Evolutionary conservation across 2,797 vertebrate genomes (phyloP), one percentile per base, ranked within the genome.

Genomic region (Fistularia commersonii): DNA sequence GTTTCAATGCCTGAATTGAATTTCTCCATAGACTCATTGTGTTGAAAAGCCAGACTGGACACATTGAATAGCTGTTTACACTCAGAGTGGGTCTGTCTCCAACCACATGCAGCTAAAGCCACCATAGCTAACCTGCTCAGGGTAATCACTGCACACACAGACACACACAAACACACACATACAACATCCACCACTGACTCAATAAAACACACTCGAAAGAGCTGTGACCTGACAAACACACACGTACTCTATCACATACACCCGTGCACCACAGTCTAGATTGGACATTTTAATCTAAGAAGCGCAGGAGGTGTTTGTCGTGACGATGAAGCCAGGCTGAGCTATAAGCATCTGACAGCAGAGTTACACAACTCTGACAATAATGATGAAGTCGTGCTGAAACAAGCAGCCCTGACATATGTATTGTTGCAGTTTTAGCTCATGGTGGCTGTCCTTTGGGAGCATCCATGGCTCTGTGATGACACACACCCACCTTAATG

Each of bases 81-180:
- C 51, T 40, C 68, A 48, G 37, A 53, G 46, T 47, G 61, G 41
- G 33, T 66, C 66, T 69, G 84, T 84, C 81, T 83, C 77, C 76
- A 74, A 44, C 63, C 66, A 64, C 86, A 82, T 72, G 80, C 62
- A 41, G 77, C 76, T 86, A 77, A 88, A 87, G 83, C 82, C 75
- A 56, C 79, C 80, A 15, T 88, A 61, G 79, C 74, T 85, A 87
- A 89, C 80, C 75, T 80, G 78, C 83, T 87, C 79, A 78, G 74
- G 49, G 49, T 83, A 81, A 83, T 86, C 82, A 32, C 66, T 41
- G 36, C 51, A 51, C 49, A 60, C 54, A 54, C 55, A 32, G 52
- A 44, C 37, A 39, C 36, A 70, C 58, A 57, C 58, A 66, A 8
- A 66, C 47, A 7, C 51, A 48, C 51, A 60, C 38, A 45, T 51